Conservation (phyloP, 2,888 invertebrate species). For the Netelia fuscicornis region DNA sequence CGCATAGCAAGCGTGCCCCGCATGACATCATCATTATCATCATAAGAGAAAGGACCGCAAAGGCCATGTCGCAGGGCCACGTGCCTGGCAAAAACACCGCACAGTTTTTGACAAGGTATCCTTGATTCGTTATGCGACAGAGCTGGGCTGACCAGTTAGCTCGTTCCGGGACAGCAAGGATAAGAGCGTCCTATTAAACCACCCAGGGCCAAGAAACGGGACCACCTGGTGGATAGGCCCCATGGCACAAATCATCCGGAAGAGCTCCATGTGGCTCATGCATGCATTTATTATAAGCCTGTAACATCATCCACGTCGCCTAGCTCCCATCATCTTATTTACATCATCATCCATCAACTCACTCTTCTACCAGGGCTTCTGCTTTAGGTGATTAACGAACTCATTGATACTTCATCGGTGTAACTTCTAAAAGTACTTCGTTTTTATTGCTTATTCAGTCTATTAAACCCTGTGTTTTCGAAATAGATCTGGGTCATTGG, state of each 20-base stretch:
- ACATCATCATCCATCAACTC: conserved; percentile 70
- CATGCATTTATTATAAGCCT: conserved; percentile 53
- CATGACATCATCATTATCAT: conserved; percentile 64
- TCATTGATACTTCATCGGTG: conserved; percentile 4
- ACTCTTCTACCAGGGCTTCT: not conserved
- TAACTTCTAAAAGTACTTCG: not conserved
- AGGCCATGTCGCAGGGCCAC: conserved; percentile 63
- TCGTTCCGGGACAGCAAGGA: conserved; percentile 34
- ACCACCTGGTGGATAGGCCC: conserved; percentile 70
- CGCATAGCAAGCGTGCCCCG: conserved; percentile 63
- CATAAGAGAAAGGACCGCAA: conserved; percentile 51
- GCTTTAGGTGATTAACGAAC: conserved; percentile 36
- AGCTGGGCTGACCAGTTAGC: conserved; percentile 55
- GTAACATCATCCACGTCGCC: conserved; percentile 70
- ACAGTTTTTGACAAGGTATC: conserved; percentile 75
- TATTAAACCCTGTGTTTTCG: not conserved
- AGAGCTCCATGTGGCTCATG: conserved; percentile 24
- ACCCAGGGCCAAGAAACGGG: conserved; percentile 51
- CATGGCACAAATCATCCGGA: conserved; percentile 24
- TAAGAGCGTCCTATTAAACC: conserved; percentile 28
- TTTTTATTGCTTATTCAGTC: not conserved
- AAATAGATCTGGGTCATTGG: no score
- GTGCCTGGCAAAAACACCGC: conserved; percentile 64
- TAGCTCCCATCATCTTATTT: conserved; percentile 54
- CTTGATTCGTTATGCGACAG: conserved; percentile 33